Conservation (phyloP, 2,113 vertebrate genomes). For the Phocoena sinus region DNA sequence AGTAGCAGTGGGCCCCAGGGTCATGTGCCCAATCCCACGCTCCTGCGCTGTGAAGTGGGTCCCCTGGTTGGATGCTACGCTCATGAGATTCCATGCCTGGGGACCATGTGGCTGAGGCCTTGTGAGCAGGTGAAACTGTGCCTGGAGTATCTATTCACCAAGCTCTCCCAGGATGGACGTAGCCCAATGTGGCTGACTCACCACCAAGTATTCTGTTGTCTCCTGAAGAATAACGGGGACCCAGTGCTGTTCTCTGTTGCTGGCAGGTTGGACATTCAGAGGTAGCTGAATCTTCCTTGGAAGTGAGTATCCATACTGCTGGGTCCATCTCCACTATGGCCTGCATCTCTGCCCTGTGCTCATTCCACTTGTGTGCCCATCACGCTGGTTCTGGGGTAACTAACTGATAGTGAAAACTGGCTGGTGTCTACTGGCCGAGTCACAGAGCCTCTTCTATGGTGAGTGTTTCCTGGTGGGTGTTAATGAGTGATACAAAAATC, state of each 20-base stretch:
- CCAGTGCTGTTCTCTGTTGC: not conserved
- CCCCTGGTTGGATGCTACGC: no score
- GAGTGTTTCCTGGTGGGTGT: not conserved
- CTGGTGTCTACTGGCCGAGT: not conserved
- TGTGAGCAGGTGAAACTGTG: not conserved
- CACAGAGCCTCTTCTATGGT: not conserved
- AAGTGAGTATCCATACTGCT: not conserved
- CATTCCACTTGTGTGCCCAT: no score
- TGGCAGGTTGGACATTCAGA: no score
- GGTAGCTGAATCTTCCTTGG: not conserved
- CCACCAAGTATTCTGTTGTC: no score
- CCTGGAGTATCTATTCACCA: not conserved
- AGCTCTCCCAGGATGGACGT: not conserved
- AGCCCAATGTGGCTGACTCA: not conserved
- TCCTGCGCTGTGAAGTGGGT: not conserved
- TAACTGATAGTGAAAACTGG: not conserved
- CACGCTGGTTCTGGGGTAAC: no score
- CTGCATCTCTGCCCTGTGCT: not conserved
- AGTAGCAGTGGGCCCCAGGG: accelerated
- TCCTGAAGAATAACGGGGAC: not conserved
- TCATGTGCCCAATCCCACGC: no score
- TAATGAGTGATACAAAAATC: not conserved
- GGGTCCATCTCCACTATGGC: no score
- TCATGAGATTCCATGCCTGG: not conserved
- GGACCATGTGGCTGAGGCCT: not conserved